Percentiles rank a stretch among this genome's conserved stretches.
Conservation (phyloP, 2,888 invertebrate genomes). For the Trachelus stipa region DNA sequence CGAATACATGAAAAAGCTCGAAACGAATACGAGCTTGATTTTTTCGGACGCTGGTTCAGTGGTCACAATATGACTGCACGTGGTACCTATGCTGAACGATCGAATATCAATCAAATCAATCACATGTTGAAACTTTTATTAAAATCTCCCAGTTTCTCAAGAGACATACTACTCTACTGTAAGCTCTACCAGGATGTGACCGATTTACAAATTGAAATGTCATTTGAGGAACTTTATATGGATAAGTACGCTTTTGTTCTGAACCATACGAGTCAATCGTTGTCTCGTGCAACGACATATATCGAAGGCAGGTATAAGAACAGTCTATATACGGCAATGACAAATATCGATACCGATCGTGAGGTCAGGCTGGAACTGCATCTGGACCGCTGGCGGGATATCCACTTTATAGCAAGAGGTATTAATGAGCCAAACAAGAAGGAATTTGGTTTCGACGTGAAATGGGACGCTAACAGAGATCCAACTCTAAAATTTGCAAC, state of each 20-base stretch:
- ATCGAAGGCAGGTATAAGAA: slow-evolving; percentile 76
- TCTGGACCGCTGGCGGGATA: slow-evolving; percentile 82
- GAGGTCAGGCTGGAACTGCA: slow-evolving; percentile 79
- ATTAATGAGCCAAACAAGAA: slow-evolving; percentile 73
- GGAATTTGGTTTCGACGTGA: slow-evolving; percentile 78
- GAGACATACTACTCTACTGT: slow-evolving; percentile 75
- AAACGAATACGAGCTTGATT: slow-evolving; percentile 78
- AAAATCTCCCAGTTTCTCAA: slow-evolving; percentile 77
- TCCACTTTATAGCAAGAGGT: slow-evolving; percentile 76
- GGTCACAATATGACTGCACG: slow-evolving; percentile 78
- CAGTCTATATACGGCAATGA: slow-evolving; percentile 76
- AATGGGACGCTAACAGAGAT: slow-evolving; percentile 90
- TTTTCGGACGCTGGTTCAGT: slow-evolving; percentile 84
- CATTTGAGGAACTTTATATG: slow-evolving; percentile 74
- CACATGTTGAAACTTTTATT: slow-evolving; percentile 78
- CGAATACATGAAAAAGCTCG: slow-evolving; percentile 77
- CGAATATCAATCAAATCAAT: slow-evolving; percentile 73
- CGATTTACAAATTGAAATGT: slow-evolving; percentile 76
- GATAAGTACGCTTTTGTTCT: slow-evolving; percentile 77
- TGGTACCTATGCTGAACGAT: slow-evolving; percentile 82
- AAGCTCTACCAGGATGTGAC: slow-evolving; percentile 77
- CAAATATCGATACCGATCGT: slow-evolving; percentile 75
- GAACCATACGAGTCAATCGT: slow-evolving; percentile 73
- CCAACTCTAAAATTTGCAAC: slow-evolving; percentile 79
- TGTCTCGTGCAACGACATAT: slow-evolving; percentile 74